Conservation (phyloP, 2,113 vertebrate genomes). For the Rana temporaria region DNA sequence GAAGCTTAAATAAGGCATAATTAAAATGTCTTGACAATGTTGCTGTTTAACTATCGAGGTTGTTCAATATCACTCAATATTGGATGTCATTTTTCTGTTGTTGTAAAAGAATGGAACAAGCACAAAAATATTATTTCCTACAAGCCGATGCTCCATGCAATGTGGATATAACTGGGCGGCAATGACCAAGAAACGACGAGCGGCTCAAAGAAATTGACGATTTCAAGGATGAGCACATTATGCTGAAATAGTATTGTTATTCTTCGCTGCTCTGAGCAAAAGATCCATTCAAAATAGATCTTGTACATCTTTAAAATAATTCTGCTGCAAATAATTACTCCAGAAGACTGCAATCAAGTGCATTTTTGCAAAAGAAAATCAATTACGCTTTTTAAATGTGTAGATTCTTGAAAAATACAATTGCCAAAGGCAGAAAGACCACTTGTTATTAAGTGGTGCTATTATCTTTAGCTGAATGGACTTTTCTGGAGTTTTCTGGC, state of each 20-base stretch:
- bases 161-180: conserved; percentile 43
- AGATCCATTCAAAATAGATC: conserved; percentile 57
- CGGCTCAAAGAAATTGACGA: conserved; percentile 55
- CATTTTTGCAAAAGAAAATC: conserved; percentile 55
- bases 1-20: background rate
- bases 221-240: conserved; percentile 58
- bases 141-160: conserved; percentile 40
- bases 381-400: conserved; percentile 55
- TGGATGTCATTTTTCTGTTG: conserved; percentile 13
- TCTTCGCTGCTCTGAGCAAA: conserved; percentile 43
- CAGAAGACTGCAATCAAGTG: conserved; percentile 54
- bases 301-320: conserved; percentile 58
- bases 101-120: conserved; percentile 18
- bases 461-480: conserved; percentile 43
- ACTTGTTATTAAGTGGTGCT: conserved; percentile 28
- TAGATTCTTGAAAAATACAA: conserved; percentile 47
- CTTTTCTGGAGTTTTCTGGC: conserved; percentile 11
- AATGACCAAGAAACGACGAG: conserved; percentile 46
- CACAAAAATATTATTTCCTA: conserved; percentile 45
- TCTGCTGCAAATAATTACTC: conserved; percentile 58
- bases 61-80: conserved; percentile 40
- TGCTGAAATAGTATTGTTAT: conserved; percentile 58
- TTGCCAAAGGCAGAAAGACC: conserved; percentile 30
- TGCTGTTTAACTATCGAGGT: conserved; percentile 28
- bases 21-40: conserved; percentile 27